A percentile compares a stretch with the other conserved stretches of the same genome.
Conservation (phyloP, 2,797 vertebrate genomes). For the Acanthornis magna region DNA sequence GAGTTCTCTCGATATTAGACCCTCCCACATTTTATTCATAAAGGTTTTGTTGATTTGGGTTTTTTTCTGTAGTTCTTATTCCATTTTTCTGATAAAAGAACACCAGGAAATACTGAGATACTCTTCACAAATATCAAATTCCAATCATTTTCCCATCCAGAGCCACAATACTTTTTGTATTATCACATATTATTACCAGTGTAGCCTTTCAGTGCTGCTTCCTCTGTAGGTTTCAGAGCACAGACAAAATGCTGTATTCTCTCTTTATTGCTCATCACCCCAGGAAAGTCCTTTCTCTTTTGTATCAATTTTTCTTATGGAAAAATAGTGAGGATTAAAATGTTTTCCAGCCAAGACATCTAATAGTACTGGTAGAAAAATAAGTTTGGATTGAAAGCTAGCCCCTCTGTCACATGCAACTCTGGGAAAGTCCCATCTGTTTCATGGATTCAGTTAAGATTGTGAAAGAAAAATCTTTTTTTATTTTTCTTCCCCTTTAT, state of each 20-base stretch:
- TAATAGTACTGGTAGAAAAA: neutral
- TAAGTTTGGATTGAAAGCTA: neutral
- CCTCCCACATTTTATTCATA: neutral
- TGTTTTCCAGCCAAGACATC: neutral
- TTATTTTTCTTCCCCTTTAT: neutral
- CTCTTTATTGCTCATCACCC: neutral
- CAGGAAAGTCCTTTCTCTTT: neutral
- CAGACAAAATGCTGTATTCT: neutral
- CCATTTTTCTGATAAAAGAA: neutral
- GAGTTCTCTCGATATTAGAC: neutral
- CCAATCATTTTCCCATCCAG: neutral
- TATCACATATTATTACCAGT: neutral
- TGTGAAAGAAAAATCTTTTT: neutral
- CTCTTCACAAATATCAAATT: neutral
- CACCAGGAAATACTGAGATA: neutral
- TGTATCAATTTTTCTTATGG: neutral
- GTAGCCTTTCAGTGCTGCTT: neutral
- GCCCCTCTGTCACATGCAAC: fast-evolving
- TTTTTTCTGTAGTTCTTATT: neutral
- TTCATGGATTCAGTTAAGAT: neutral
- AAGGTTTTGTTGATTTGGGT: neutral
- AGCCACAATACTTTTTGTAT: neutral
- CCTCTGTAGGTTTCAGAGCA: neutral
- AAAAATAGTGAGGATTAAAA: neutral
- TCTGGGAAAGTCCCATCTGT: neutral